Conservation (phyloP, 2,888 invertebrate species). For the Eutolmus rufibarbis region DNA sequence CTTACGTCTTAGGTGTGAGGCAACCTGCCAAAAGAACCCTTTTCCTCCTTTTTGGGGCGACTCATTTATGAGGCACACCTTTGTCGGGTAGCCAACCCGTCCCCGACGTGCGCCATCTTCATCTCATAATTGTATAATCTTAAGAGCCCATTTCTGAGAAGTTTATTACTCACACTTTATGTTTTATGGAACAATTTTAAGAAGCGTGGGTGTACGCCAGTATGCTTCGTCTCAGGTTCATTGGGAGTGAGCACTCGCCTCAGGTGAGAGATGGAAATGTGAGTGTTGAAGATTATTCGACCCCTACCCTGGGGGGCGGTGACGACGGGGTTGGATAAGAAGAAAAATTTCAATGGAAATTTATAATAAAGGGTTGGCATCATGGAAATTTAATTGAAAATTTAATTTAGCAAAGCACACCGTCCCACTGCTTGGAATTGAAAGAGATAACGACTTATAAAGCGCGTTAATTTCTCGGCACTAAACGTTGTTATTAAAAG, state of each 20-base stretch:
- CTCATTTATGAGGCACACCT: conserved; percentile 40
- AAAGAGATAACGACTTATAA: background rate
- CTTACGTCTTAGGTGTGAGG: background rate
- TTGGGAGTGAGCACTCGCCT: background rate
- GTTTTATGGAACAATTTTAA: conserved; percentile 37
- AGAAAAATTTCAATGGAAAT: conserved; percentile 29
- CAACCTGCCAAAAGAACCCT: background rate
- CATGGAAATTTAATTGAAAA: conserved; percentile 31
- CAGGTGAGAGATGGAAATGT: conserved; percentile 23
- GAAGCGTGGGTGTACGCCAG: background rate
- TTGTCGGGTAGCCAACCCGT: background rate
- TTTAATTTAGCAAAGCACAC: conserved; percentile 1
- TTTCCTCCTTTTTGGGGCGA: background rate
- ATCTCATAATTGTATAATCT: conserved; percentile 46
- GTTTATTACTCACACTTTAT: conserved; percentile 42
- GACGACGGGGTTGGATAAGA: background rate
- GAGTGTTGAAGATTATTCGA: background rate
- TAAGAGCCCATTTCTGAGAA: conserved; percentile 40
- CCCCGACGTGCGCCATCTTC: conserved; percentile 34
- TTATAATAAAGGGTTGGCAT: conserved; percentile 1
- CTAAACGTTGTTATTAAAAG: background rate
- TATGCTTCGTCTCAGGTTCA: background rate
- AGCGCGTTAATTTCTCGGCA: background rate
- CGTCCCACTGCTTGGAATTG: background rate
- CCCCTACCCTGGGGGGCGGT: no score